Evolutionary conservation across 2,113 vertebrate species (phyloP).

Genomic region (Leptobrachium ailaonicum): DNA sequence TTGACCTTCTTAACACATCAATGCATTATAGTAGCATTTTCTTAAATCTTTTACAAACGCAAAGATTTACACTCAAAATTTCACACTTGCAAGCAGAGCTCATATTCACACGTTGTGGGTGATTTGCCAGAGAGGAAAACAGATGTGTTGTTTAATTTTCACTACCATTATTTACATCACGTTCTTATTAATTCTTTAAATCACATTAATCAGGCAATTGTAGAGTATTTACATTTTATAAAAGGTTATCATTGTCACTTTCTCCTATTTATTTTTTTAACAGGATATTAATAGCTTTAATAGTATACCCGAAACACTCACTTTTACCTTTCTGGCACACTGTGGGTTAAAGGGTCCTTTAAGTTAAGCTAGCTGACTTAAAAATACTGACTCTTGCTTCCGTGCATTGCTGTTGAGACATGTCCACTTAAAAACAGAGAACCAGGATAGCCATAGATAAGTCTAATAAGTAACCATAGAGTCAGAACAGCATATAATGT

Average conservation of each 20-base stretch:
- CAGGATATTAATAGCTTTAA: not conserved
- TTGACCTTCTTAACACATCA: not conserved
- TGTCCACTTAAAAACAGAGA: too few species aligned
- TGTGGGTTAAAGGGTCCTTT: too few species aligned
- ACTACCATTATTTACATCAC: slow-evolving; percentile 31
- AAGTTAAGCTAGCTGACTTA: too few species aligned
- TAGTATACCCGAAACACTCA: too few species aligned
- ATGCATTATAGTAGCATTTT: not conserved
- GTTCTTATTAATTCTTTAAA: slow-evolving; percentile 42
- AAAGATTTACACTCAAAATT: slow-evolving; percentile 22
- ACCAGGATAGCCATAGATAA: too few species aligned
- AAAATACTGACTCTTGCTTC: too few species aligned
- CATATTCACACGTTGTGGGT: slow-evolving; percentile 37
- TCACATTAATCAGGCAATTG: slow-evolving; percentile 42
- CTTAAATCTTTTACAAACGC: not conserved
- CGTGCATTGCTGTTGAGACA: too few species aligned
- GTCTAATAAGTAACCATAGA: too few species aligned
- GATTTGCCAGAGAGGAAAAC: slow-evolving; percentile 43
- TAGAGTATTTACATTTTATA: slow-evolving; percentile 26
- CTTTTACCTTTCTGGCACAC: too few species aligned
- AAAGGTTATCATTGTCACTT: not conserved
- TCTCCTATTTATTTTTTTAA: too few species aligned
- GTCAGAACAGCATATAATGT: too few species aligned
- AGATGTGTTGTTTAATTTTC: slow-evolving; percentile 46
- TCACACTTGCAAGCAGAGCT: slow-evolving; percentile 35